Evolutionary conservation across 2,113 vertebrate genomes (phyloP), one percentile per base, ranked within the genome.

Genomic region (Trachemys scripta): DNA sequence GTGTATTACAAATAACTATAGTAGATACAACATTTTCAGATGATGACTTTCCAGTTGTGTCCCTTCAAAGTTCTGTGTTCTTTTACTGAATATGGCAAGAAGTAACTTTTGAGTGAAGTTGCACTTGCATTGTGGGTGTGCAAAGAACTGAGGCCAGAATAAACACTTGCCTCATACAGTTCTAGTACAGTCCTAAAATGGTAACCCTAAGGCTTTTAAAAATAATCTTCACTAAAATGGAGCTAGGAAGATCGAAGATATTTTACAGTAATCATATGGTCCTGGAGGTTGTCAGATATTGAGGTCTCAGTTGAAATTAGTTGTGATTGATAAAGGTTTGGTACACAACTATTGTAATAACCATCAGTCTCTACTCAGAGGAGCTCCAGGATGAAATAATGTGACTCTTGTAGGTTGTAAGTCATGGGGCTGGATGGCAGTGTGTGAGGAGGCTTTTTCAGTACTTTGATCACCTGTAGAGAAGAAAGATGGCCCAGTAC

Each of bases 401-500:
- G 53, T 0, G 0, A 1, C 8, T 78, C 19, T 54, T 54, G 20
- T 54, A 54, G 53, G 0, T 56, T 85, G 25, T 49, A 20, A n/a
- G 7, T 93, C 38, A 1, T 6, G 1, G 3, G 0, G 65, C 38
- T 88, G 69, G 5, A 17, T n/a, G 54, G 11, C 53, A 27, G 51
- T 35, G 14, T 49, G 65, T 56, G 84, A 11, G 27, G 59, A 62
- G 24, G 59, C 29, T 31, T 62, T 62, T 62, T 62, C 29, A 35
- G 11, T 62, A 31, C 25, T 62, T 29, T 12, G 27, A 62, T 62
- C 14, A 31, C 27, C 14, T 31, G 11, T 62, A 31, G 59, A 62
- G 29, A 35, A 16, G 11, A 27, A 62, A 31, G 31, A 62, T 62
- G 59, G 29, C 31, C 59, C 59, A 62, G 24, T 62, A 31, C 2